A percentile compares a stretch with the other conserved stretches of the same genome.
phyloP scores from a whole-genome alignment of 2,888 invertebrate genomes.

The Dexiosoma caninum region DNA sequence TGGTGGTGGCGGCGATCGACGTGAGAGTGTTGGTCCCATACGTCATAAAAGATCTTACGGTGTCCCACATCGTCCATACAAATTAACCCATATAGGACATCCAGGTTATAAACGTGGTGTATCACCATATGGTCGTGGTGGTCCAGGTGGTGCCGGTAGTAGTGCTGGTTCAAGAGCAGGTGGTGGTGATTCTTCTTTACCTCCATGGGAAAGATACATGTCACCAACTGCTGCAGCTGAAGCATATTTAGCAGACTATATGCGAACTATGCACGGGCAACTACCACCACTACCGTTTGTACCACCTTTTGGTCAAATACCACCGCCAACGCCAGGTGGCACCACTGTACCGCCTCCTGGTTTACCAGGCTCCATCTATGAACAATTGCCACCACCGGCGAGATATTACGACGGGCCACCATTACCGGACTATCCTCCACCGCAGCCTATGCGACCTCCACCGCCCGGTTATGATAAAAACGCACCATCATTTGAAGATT shows the following conservation, averaged over 20 bases:
- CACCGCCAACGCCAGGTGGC: constrained; percentile 82
- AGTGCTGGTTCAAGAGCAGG: constrained; percentile 78
- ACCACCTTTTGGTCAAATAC: constrained; percentile 83
- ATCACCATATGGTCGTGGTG: constrained; percentile 69
- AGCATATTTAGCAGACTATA: constrained; percentile 92
- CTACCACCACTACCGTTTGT: constrained; percentile 91
- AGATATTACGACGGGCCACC: constrained; percentile 90
- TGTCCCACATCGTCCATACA: constrained; percentile 79
- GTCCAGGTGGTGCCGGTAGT: constrained; percentile 66
- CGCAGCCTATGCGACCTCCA: constrained; percentile 78
- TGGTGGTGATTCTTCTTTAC: constrained; percentile 80
- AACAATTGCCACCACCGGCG: constrained; percentile 85
- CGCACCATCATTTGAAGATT: constrained; percentile 86
- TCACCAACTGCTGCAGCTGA: constrained; percentile 86
- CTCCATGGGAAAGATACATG: constrained; percentile 82
- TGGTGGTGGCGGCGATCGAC: constrained; percentile 73
- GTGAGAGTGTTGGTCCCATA: constrained; percentile 77
- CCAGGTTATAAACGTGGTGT: constrained; percentile 70
- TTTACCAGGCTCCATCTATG: constrained; percentile 78
- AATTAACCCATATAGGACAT: constrained; percentile 77
- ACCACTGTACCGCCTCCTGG: constrained; percentile 74
- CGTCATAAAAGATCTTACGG: constrained; percentile 82
- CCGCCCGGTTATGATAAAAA: constrained; percentile 82
- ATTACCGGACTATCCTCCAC: constrained; percentile 85
- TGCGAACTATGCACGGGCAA: constrained; percentile 92